These are phyloP conservation scores for Rotaria sp. DNA, from an alignment of 2,888 invertebrate species.

Conservation along the genomic window DNA sequence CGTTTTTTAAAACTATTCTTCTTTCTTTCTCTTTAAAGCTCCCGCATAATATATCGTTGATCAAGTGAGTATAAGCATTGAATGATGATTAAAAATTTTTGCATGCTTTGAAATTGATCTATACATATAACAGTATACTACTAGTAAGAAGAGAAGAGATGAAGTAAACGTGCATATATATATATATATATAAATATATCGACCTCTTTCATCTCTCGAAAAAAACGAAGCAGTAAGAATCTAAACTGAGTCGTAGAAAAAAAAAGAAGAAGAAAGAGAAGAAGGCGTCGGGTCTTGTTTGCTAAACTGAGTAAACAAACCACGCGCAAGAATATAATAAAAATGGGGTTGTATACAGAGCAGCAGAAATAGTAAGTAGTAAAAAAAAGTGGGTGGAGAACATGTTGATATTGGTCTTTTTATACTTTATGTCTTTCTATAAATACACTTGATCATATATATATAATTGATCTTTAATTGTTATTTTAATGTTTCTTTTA, in stretches of 20 bases:
- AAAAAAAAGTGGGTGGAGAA: conserved; percentile 9
- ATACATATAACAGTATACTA: background rate
- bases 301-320: conserved; percentile 31
- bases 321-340: conserved; percentile 13
- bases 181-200: conserved; percentile 12
- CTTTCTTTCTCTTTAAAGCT: background rate
- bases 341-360: background rate
- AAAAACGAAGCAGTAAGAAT: conserved; percentile 9
- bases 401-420: background rate
- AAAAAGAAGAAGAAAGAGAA: background rate
- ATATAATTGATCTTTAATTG: background rate
- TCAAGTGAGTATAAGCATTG: conserved; percentile 3
- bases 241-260: conserved; percentile 10
- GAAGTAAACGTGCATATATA: background rate
- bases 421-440: background rate
- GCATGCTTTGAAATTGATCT: too few species aligned
- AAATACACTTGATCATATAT: background rate
- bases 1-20: background rate
- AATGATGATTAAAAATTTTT: conserved; percentile 1
- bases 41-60: background rate
- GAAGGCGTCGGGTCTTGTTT: conserved; percentile 21
- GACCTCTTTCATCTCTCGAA: background rate
- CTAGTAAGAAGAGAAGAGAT: conserved; percentile 4
- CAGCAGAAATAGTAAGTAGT: background rate
- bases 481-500: background rate